A percentile compares a stretch with the other conserved stretches of the same genome.
Conservation (phyloP, 2,888 invertebrate species). For the Aphelenchoides bicaudatus region DNA sequence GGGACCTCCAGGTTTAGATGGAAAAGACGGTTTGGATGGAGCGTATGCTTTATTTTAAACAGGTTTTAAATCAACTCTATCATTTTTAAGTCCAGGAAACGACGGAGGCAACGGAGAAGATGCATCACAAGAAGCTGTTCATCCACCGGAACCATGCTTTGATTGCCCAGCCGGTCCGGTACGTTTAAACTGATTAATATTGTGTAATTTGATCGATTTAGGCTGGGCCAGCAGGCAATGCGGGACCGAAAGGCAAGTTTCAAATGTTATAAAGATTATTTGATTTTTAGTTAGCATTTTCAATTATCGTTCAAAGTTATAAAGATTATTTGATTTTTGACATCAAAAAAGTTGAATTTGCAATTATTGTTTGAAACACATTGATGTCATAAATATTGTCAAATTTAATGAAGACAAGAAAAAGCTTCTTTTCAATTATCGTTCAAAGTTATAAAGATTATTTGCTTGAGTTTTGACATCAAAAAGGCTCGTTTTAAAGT, state of each 20-base stretch:
- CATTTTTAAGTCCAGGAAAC: not conserved
- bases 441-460: no score
- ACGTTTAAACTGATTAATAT: not conserved
- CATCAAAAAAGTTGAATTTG: no score
- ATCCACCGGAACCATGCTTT: slow-evolving; percentile 1
- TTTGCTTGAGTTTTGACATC: no score
- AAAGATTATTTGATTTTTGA: no score
- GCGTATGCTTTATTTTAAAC: not conserved
- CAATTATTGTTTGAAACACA: no score
- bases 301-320: no score
- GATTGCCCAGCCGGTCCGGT: not conserved
- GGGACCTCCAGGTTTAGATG: not conserved
- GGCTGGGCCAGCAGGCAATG: not conserved
- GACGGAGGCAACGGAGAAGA: not conserved
- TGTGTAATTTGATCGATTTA: not conserved
- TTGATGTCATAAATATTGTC: no score
- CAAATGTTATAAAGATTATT: no score
- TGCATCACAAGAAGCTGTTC: not conserved
- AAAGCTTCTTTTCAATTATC: no score
- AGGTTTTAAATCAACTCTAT: not conserved
- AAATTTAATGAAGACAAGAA: no score
- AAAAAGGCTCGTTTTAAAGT: no score
- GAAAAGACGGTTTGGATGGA: not conserved
- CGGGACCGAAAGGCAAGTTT: not conserved
- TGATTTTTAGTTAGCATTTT: no score